Conservation (phyloP, 2,113 vertebrate species). For the Coturnix japonica region DNA sequence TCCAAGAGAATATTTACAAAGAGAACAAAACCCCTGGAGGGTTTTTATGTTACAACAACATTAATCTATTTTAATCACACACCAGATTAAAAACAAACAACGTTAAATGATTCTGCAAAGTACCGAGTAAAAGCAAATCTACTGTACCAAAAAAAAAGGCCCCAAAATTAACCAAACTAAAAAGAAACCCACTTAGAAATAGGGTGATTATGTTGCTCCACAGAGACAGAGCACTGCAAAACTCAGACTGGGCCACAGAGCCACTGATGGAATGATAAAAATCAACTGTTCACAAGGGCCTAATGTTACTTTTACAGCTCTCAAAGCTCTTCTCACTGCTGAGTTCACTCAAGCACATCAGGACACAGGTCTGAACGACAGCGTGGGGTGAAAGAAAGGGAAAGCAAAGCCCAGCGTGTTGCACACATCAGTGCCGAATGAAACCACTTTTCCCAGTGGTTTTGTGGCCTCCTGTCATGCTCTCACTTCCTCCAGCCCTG, state of each 20-base stretch:
- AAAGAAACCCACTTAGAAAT: not conserved
- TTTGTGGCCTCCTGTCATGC: not conserved
- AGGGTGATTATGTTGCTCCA: not conserved
- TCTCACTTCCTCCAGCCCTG: accelerated
- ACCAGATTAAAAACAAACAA: constrained; percentile 67
- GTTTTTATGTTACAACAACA: constrained; percentile 69
- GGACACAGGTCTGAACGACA: not conserved
- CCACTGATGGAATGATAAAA: not conserved
- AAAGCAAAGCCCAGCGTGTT: accelerated
- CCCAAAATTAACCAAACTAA: not conserved
- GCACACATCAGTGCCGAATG: not conserved
- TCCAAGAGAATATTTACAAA: constrained; percentile 70
- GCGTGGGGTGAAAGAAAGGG: not conserved
- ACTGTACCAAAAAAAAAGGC: not conserved
- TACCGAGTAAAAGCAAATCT: not conserved
- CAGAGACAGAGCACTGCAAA: not conserved
- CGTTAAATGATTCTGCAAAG: constrained; percentile 39
- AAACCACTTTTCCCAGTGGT: not conserved
- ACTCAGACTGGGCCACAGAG: not conserved
- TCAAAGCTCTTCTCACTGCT: accelerated
- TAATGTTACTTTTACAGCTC: not conserved
- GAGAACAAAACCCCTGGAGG: constrained; percentile 52
- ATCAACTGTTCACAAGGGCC: not conserved
- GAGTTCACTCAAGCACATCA: accelerated
- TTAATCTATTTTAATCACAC: constrained; percentile 72